These are phyloP conservation scores for Parasteatoda tepidariorum DNA, from an alignment of 1,140 invertebrate genomes.

Conservation along the genomic window DNA sequence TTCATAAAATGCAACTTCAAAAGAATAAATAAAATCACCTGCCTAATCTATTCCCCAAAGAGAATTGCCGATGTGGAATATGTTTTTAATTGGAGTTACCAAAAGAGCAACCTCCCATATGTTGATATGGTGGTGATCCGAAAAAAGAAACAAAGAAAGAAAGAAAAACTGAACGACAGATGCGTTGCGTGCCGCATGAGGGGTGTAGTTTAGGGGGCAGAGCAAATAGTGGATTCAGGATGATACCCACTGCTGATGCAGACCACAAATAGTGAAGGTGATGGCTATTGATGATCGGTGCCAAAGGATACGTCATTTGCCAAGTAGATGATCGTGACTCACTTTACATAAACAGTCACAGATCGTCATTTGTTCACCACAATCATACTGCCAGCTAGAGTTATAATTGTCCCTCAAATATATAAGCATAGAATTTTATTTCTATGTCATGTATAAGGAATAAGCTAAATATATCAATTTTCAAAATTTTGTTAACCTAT, in stretches of 20 bases:
- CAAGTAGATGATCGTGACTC: conserved; percentile 16
- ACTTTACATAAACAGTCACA: conserved; percentile 14
- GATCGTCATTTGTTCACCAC: background rate
- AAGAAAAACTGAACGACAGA: conserved; percentile 32
- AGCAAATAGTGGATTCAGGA: conserved; percentile 19
- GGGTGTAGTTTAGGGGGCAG: background rate
- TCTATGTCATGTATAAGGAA: too few species aligned
- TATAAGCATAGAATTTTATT: too few species aligned
- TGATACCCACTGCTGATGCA: conserved; percentile 34
- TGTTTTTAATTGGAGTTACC: conserved; percentile 28
- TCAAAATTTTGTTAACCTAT: too few species aligned
- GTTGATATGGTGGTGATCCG: background rate
- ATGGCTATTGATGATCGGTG: background rate
- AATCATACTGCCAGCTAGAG: too few species aligned
- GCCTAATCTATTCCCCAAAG: background rate
- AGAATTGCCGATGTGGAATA: background rate
- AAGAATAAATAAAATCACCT: background rate
- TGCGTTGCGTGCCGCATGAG: conserved; percentile 13
- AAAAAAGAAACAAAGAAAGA: background rate
- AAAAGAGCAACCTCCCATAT: conserved; percentile 51
- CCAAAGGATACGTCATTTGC: background rate
- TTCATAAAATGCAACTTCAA: too few species aligned
- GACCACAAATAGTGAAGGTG: conserved; percentile 42
- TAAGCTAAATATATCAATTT: too few species aligned
- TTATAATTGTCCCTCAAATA: too few species aligned